Percentiles rank a stretch among this genome's conserved stretches.
Evolutionary conservation across 2,797 vertebrate species (phyloP).

Genomic region (Channallabes apus): DNA sequence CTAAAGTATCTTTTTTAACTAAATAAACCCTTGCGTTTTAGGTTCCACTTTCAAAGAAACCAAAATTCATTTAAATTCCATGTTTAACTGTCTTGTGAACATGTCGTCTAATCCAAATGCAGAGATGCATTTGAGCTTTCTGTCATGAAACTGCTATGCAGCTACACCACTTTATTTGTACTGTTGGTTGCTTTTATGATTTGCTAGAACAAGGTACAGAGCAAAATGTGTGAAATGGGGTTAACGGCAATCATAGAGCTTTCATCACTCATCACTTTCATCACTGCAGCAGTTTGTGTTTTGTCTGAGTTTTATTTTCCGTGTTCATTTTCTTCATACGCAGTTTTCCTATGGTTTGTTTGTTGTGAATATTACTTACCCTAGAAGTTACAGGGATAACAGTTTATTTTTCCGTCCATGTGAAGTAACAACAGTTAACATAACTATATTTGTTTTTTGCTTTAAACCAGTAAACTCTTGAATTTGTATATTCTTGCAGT

Average conservation of each 20-base stretch:
- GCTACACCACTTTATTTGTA: slow-evolving; percentile 59
- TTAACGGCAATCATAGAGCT: slow-evolving; percentile 24
- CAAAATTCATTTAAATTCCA: slow-evolving; percentile 24
- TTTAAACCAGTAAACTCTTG: slow-evolving; percentile 73
- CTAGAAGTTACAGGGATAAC: slow-evolving; percentile 60
- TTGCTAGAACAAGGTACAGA: slow-evolving; percentile 64
- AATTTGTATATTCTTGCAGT: slow-evolving; percentile 80
- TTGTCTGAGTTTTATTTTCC: slow-evolving; percentile 28
- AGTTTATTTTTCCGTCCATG: slow-evolving; percentile 68
- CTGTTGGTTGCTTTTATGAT: slow-evolving; percentile 70
- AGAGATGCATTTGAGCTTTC: slow-evolving; percentile 55
- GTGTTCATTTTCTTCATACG: slow-evolving; percentile 32
- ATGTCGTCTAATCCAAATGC: slow-evolving; percentile 45
- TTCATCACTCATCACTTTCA: slow-evolving; percentile 35
- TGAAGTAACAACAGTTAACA: slow-evolving; percentile 67
- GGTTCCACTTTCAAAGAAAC: slow-evolving; percentile 35
- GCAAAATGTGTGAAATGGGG: slow-evolving; percentile 57
- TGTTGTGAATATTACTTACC: slow-evolving; percentile 50
- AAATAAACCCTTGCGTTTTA: slow-evolving; percentile 37
- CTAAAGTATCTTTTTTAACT: slow-evolving; percentile 52
- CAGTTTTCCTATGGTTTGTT: slow-evolving; percentile 43
- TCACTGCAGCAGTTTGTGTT: slow-evolving; percentile 45
- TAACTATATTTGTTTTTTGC: slow-evolving; percentile 77
- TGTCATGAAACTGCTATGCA: slow-evolving; percentile 65
- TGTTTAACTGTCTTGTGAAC: slow-evolving; percentile 56